phyloP scores from a whole-genome alignment of 2,113 vertebrate genomes.

The Sterrhoptilus dennistouni region DNA sequence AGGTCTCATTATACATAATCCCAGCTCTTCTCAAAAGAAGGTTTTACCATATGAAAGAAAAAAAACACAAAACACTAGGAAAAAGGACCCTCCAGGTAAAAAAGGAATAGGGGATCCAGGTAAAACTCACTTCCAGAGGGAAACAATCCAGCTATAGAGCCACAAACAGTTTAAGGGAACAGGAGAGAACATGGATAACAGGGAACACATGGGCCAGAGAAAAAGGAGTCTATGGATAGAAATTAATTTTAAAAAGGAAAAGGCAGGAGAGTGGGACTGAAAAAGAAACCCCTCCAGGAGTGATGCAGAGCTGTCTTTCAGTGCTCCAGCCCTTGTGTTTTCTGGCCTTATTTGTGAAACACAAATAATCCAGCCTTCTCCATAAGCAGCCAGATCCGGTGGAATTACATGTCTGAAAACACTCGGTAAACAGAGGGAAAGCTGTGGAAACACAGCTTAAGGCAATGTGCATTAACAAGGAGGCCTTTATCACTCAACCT shows the following conservation, averaged over 20 bases:
- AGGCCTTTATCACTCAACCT: conserved; percentile 28
- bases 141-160: fast-evolving
- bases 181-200: not conserved
- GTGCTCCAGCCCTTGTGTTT: not conserved
- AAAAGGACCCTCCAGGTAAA: not conserved
- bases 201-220: fast-evolving
- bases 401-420: conserved; percentile 54
- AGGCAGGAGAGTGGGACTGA: not conserved
- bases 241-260: not conserved
- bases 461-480: conserved; percentile 35
- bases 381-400: conserved; percentile 45
- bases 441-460: conserved; percentile 48
- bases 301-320: not conserved
- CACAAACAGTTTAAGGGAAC: fast-evolving
- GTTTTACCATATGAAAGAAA: not conserved
- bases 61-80: not conserved
- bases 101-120: not conserved
- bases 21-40: not conserved
- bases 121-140: not conserved
- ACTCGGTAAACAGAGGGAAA: conserved; percentile 21
- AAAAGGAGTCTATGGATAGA: not conserved
- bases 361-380: conserved; percentile 51
- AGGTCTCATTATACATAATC: not conserved
- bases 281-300: not conserved
- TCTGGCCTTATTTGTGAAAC: conserved; percentile 58